A percentile compares a stretch with the other conserved stretches of the same genome.
phyloP scores from a whole-genome alignment of 2,888 invertebrate genomes.

The Latrodectus hesperus region DNA sequence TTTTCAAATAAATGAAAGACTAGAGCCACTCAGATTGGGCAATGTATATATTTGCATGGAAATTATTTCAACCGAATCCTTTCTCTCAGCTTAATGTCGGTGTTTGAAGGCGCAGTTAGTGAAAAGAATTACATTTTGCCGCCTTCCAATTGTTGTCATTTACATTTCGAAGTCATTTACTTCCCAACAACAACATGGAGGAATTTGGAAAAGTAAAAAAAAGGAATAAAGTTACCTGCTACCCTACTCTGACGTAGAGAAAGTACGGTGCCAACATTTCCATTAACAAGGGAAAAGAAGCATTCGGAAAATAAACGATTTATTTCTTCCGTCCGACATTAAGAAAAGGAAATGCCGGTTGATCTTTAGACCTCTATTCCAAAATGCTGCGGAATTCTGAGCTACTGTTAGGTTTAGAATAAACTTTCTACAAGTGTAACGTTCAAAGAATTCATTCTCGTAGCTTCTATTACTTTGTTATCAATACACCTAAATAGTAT shows the following conservation, averaged over 20 bases:
- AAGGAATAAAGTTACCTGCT: constrained; percentile 21
- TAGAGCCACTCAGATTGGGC: no score
- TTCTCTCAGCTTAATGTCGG: constrained; percentile 22
- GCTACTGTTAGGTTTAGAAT: neutral
- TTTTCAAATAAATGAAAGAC: no score
- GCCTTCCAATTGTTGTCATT: constrained; percentile 18
- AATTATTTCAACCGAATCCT: neutral
- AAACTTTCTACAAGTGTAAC: no score
- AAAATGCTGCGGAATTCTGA: constrained; percentile 1
- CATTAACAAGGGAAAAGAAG: constrained; percentile 41
- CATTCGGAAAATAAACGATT: constrained; percentile 48
- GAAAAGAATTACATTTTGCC: constrained; percentile 20
- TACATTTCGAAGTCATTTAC: constrained; percentile 44
- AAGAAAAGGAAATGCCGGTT: constrained; percentile 25
- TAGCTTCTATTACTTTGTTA: no score
- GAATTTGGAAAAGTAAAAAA: neutral
- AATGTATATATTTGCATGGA: no score
- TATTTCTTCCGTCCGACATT: constrained; percentile 7
- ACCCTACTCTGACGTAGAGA: constrained; percentile 9
- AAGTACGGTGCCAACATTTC: constrained; percentile 44
- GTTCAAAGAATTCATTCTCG: no score
- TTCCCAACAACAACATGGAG: constrained; percentile 4
- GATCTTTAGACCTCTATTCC: constrained; percentile 11
- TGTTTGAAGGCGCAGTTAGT: constrained; percentile 31
- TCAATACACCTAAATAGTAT: no score